Conservation (phyloP, 2,888 invertebrate genomes). For the Ornithoptera alexandrae region DNA sequence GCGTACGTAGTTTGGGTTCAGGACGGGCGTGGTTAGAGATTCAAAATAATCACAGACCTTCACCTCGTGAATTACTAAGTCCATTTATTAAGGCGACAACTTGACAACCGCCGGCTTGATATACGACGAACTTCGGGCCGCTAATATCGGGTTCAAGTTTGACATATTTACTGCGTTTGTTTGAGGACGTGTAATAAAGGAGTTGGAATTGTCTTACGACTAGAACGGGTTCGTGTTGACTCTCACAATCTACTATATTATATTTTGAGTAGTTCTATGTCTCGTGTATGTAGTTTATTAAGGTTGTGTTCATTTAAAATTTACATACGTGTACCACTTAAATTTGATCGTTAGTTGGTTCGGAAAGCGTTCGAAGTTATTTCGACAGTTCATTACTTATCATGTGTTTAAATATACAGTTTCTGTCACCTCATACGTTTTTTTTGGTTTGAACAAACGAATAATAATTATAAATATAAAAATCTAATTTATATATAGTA, state of each 20-base stretch:
- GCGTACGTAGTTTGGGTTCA: background rate
- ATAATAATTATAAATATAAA: too few species aligned
- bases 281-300: background rate
- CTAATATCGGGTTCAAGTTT: conserved; percentile 28
- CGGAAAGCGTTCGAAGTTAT: too few species aligned
- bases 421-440: too few species aligned
- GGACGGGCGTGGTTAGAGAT: conserved; percentile 26
- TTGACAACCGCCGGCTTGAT: conserved; percentile 16
- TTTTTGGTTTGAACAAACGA: too few species aligned
- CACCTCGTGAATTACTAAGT: conserved; percentile 13
- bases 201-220: conserved; percentile 12
- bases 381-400: too few species aligned
- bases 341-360: background rate
- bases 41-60: conserved; percentile 29
- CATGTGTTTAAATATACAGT: too few species aligned
- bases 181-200: conserved; percentile 27
- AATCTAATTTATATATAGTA: too few species aligned
- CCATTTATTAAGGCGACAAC: conserved; percentile 19
- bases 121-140: conserved; percentile 15
- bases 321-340: background rate
- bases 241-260: background rate
- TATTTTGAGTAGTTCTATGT: background rate
- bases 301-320: background rate
- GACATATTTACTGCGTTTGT: conserved; percentile 22
- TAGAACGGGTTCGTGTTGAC: background rate